Base-by-base conservation (phyloP, 1,140 invertebrate genomes). In the Apis cerana region DNA sequence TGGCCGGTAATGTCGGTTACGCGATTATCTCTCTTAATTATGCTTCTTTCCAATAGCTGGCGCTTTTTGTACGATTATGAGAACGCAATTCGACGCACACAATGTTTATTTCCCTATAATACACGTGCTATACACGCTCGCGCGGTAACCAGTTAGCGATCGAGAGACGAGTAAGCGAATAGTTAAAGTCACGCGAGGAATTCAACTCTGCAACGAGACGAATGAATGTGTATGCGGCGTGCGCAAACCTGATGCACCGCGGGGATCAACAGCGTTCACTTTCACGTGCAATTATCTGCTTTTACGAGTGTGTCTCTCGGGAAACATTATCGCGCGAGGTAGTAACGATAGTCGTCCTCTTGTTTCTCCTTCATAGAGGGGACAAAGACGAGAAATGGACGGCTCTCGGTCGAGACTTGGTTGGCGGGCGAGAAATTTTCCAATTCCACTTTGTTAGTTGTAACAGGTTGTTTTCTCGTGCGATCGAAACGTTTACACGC, bases 281-380 rank as follows among this genome's bases (percentile, higher is more conserved):
- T 87, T 88, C 85, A 82, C 85, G 69, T 74, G 75, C 83, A 80
- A 87, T 88, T 87, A 88, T 88, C 86, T 62, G 56, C 78, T 70
- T 84, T 87, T 82, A 84, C 62, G 78, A 87, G 50, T 70, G 71
- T 59, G 70, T 78, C 85, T 76, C 77, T 52, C 23, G 86, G 54
- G 82, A 82, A 54, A 70, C 75, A 77, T 88, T 87, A 87, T 75
- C 85, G 33, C 65, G 43, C 50, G 61, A 58, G 59, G 12, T 33
- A 33, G 61, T 33, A 75, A 21, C 71, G 67, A 43, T 54, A 23
- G 33, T 50, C 75, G 33, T 50, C 75, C 54, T 68, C 72, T 50
- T 56, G 19, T 65, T 61, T 43, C 23, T 65, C 12, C 27, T 12
- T 11, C 27, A n/a, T 13, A 9, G 23, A 15, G 17, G 21, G 52